phyloP scores from a whole-genome alignment of 2,113 vertebrate species.

The Trogon melanurus region DNA sequence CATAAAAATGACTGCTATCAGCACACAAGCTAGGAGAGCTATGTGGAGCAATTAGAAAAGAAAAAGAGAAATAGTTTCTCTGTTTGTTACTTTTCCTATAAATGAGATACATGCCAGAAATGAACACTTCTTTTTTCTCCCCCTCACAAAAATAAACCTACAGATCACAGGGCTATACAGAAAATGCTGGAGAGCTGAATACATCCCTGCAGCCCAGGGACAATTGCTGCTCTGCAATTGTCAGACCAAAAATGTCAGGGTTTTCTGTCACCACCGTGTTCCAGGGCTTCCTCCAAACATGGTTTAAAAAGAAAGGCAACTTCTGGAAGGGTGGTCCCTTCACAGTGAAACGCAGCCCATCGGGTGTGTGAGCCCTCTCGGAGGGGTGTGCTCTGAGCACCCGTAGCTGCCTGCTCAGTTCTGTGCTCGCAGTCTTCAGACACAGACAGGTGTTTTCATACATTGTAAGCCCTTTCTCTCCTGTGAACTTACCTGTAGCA shows the following conservation, averaged over 20 bases:
- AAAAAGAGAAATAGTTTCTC: background rate
- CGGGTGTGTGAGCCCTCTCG: background rate
- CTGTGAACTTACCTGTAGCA: background rate
- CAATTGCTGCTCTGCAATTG: background rate
- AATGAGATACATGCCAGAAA: background rate
- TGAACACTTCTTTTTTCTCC: fast-evolving
- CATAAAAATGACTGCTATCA: background rate
- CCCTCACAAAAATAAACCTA: background rate
- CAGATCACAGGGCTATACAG: background rate
- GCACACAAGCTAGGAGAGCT: background rate
- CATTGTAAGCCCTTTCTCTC: background rate
- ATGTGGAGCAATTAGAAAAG: background rate
- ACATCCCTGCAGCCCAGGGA: background rate
- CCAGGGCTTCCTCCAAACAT: fast-evolving
- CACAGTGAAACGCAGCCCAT: background rate
- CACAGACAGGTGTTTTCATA: fast-evolving
- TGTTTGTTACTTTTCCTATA: background rate
- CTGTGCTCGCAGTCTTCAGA: background rate
- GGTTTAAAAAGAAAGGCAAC: background rate
- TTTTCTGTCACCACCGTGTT: background rate
- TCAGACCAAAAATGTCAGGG: background rate
- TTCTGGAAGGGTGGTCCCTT: background rate
- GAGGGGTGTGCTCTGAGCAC: background rate
- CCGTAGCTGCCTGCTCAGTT: background rate
- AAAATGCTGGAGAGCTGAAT: background rate